These are phyloP conservation scores for Hyppa rectilinea DNA, from an alignment of 2,888 invertebrate genomes.

Conservation along the genomic window DNA sequence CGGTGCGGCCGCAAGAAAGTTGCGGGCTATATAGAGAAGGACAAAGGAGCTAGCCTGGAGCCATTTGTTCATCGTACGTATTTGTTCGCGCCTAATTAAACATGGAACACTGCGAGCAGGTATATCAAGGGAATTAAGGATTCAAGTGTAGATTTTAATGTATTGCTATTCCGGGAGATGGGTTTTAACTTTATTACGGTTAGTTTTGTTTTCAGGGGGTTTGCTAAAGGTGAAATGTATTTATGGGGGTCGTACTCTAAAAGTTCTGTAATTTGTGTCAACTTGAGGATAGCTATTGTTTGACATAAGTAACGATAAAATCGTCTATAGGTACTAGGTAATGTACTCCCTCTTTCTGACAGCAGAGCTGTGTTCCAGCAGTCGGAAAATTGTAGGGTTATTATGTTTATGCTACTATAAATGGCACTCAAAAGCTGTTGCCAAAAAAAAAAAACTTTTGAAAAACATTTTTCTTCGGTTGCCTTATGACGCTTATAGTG, in stretches of 20 bases:
- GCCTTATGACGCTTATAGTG: too few relatives aligned
- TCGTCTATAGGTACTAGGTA: too few relatives aligned
- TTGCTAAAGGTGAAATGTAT: constrained; percentile 17
- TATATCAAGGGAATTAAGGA: constrained; percentile 76
- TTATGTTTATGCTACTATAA: too few relatives aligned
- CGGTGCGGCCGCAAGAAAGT: constrained; percentile 85
- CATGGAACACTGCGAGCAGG: constrained; percentile 81
- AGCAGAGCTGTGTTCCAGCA: too few relatives aligned
- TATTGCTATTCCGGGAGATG: constrained; percentile 60
- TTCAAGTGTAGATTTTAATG: constrained; percentile 72
- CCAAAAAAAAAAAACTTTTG: too few relatives aligned
- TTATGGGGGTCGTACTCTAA: constrained; percentile 8
- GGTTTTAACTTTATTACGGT: constrained; percentile 56
- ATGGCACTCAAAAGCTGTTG: too few relatives aligned
- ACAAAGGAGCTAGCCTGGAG: constrained; percentile 85
- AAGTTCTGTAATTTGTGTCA: constrained; percentile 40
- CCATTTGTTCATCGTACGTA: constrained; percentile 86
- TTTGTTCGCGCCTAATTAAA: constrained; percentile 90
- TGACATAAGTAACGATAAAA: too few relatives aligned
- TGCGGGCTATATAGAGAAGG: constrained; percentile 86
- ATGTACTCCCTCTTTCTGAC: too few relatives aligned
- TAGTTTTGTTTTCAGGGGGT: constrained; percentile 35
- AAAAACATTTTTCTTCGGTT: too few relatives aligned
- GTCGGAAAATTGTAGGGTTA: too few relatives aligned
- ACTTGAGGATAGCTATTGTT: neutral